Percentiles rank a stretch among this genome's conserved stretches.
Conservation (phyloP, 1,140 invertebrate species). For the Pogonomyrmex barbatus region DNA sequence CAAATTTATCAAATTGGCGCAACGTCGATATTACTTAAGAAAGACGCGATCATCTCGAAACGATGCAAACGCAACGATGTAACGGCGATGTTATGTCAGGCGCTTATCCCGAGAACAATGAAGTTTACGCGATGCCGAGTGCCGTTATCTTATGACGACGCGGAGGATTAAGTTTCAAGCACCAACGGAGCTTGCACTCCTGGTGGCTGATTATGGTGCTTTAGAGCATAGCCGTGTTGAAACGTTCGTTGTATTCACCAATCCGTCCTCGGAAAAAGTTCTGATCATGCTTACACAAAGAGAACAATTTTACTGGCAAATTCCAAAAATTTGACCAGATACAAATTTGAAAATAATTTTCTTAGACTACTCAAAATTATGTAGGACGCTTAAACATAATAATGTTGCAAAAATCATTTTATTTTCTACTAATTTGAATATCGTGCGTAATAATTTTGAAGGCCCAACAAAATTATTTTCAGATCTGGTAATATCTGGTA, state of each 20-base stretch:
- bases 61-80: slow-evolving; percentile 60
- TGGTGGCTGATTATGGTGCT: slow-evolving; percentile 63
- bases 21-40: background rate
- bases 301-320: too few relatives aligned
- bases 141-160: slow-evolving; percentile 75
- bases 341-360: too few relatives aligned
- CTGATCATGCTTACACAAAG: background rate
- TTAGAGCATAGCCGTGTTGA: slow-evolving; percentile 40
- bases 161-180: slow-evolving; percentile 75
- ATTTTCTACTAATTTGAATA: too few relatives aligned
- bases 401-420: too few relatives aligned
- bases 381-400: too few relatives aligned
- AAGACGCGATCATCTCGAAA: slow-evolving; percentile 30
- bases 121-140: slow-evolving; percentile 71
- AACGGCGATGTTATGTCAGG: slow-evolving; percentile 60
- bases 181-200: slow-evolving; percentile 65
- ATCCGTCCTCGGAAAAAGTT: slow-evolving; percentile 17
- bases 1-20: slow-evolving; percentile 7
- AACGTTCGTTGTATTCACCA: slow-evolving; percentile 30
- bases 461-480: too few relatives aligned
- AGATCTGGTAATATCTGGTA: too few relatives aligned
- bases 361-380: too few relatives aligned
- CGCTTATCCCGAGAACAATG: slow-evolving; percentile 71
- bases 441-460: too few relatives aligned
- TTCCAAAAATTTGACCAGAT: too few relatives aligned